phyloP scores from a whole-genome alignment of 2,113 vertebrate species.

The Arvicanthis niloticus region DNA sequence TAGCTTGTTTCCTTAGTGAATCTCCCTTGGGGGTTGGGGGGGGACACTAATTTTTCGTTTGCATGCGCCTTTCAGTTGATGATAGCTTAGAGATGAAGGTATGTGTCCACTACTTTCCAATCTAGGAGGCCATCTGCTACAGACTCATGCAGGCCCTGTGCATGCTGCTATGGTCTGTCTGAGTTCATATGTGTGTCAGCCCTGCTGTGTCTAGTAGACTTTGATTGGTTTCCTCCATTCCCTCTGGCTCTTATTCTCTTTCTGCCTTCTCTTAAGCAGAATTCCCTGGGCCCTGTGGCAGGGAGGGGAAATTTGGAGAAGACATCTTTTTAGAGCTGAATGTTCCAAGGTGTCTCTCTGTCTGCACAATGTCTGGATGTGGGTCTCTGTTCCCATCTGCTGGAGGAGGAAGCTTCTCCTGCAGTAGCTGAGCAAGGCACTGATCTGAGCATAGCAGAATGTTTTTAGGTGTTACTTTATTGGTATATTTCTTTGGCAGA shows the following conservation, averaged over 20 bases:
- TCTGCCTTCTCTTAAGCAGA: not conserved
- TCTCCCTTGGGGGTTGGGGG: not conserved
- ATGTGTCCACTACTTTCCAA: not conserved
- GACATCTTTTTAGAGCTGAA: not conserved
- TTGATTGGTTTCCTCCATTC: not conserved
- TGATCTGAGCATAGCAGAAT: not conserved
- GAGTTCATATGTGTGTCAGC: not conserved
- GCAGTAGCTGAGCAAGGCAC: not conserved
- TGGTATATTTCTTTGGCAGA: not conserved
- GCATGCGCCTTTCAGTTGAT: not conserved
- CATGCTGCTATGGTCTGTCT: not conserved
- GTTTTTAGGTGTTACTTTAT: not conserved
- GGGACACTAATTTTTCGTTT: not conserved
- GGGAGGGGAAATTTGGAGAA: not conserved
- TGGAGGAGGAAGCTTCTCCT: not conserved
- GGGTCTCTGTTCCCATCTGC: not conserved
- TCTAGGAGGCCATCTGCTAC: not conserved
- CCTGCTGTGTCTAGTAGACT: not conserved
- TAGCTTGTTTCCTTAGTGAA: not conserved
- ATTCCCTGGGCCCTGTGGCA: not conserved
- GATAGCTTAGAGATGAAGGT: not conserved
- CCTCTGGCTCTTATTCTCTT: not conserved
- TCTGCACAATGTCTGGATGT: not conserved
- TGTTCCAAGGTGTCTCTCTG: not conserved
- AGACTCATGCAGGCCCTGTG: not conserved